Evolutionary conservation across 1,140 invertebrate species (phyloP).

Genomic region (Carposina sasakii): DNA sequence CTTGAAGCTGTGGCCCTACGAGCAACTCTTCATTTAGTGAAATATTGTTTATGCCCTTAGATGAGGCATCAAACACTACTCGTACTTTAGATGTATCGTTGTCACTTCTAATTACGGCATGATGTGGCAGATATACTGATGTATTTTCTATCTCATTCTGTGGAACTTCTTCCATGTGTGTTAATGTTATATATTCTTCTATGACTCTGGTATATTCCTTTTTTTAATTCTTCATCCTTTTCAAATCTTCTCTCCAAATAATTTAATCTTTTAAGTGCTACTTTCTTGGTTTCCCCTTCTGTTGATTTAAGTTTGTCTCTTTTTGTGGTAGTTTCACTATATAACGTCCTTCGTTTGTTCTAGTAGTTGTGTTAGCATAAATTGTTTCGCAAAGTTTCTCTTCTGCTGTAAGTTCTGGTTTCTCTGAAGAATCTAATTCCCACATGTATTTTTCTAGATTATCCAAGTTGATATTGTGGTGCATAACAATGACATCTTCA

Average conservation of each 20-base stretch:
- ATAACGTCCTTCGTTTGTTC: background rate
- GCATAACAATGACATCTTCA: slow-evolving; percentile 1
- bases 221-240: slow-evolving; percentile 2
- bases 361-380: background rate
- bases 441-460: slow-evolving; percentile 2
- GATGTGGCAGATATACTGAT: slow-evolving; percentile 15
- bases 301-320: background rate
- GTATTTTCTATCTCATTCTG: slow-evolving; percentile 1
- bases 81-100: slow-evolving; percentile 10
- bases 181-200: slow-evolving; percentile 11
- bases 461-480: background rate
- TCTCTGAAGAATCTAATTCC: background rate
- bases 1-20: slow-evolving; percentile 16
- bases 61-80: slow-evolving; percentile 14
- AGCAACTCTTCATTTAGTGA: slow-evolving; percentile 14
- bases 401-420: background rate
- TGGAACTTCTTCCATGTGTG: slow-evolving; percentile 16
- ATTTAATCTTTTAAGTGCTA: slow-evolving; percentile 11
- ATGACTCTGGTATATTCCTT: slow-evolving; percentile 12
- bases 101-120: slow-evolving; percentile 6
- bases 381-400: slow-evolving; percentile 3
- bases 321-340: slow-evolving; percentile 2
- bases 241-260: slow-evolving; percentile 15
- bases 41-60: slow-evolving; percentile 11
- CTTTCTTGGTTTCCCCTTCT: slow-evolving; percentile 6